Conservation (phyloP, 1,140 invertebrate species). For the Euura lappo region DNA sequence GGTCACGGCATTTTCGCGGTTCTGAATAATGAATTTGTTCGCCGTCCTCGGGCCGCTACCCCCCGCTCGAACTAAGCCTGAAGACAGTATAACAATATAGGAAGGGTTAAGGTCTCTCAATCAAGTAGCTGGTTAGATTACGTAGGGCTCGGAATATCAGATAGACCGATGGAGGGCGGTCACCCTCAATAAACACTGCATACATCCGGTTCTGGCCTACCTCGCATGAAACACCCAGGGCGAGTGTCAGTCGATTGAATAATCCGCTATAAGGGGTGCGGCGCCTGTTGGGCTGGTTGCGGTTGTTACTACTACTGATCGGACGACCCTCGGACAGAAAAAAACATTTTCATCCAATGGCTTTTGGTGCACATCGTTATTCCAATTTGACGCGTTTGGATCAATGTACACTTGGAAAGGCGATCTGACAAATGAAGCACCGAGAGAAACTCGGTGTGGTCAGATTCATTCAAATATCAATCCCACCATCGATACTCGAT, state of each 20-base stretch:
- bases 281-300: background rate
- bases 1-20: background rate
- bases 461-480: background rate
- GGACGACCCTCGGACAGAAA: background rate
- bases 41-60: background rate
- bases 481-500: background rate
- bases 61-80: background rate
- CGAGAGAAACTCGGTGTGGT: background rate
- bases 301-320: background rate
- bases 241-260: constrained; percentile 6
- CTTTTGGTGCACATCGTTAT: background rate
- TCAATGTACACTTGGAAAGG: background rate
- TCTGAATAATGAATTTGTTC: background rate
- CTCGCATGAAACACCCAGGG: background rate
- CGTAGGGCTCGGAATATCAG: background rate
- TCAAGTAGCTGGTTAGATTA: background rate
- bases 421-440: background rate
- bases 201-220: constrained; percentile 3
- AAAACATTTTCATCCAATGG: background rate
- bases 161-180: background rate
- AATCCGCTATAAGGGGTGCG: background rate
- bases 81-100: background rate
- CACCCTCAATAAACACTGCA: constrained; percentile 23
- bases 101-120: background rate
- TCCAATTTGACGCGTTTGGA: background rate